Base-by-base conservation (phyloP, 2,797 vertebrate genomes). In the Xerus rutilus region DNA sequence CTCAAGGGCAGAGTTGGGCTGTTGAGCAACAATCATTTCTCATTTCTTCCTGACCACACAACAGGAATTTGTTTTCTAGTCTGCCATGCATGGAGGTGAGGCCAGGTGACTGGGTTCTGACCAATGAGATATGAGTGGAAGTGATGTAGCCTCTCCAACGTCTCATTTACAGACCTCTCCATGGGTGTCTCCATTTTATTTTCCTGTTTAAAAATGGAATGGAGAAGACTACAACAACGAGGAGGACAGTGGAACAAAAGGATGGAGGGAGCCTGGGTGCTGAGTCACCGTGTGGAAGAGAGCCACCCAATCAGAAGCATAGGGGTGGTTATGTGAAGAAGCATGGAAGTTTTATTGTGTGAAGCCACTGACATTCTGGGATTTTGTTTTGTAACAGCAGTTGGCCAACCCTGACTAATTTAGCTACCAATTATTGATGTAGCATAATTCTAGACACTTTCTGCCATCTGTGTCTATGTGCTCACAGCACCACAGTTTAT, bases 391-490 rank as follows among this genome's bases (percentile, higher is more conserved):
- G 49, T 78, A 73, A 74, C 74, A 64, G 86, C n/a, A 62, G 84
- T 74, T 76, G 47, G 73, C 65, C 65, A 81, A 74, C 30, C 73
- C 32, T 81, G 81, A 89, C 70, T 86, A 78, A 93, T 89, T 86
- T 70, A 94, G 76, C 69, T 77, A 45, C 47, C 69, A 73, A 72
- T 83, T 94, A 92, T 90, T 73, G 62, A 67, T 65, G 83, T 59
- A 47, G 70, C 74, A 86, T 90, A 77, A 78, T 92, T 77, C 86
- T 70, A 52, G 64, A 49, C 59, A 65, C 62, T 90, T 83, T 43
- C 32, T 25, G 57, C 70, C 91, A 77, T 64, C 93, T 81, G 52
- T 39, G 45, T 86, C 64, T 86, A 92, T 49, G 32, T 52, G 82
- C 39, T 89, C 62, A 65, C 69, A 83, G 17, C 3, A 49, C 2